Conservation (phyloP, 2,113 vertebrate species). For the Probosciger aterrimus region DNA sequence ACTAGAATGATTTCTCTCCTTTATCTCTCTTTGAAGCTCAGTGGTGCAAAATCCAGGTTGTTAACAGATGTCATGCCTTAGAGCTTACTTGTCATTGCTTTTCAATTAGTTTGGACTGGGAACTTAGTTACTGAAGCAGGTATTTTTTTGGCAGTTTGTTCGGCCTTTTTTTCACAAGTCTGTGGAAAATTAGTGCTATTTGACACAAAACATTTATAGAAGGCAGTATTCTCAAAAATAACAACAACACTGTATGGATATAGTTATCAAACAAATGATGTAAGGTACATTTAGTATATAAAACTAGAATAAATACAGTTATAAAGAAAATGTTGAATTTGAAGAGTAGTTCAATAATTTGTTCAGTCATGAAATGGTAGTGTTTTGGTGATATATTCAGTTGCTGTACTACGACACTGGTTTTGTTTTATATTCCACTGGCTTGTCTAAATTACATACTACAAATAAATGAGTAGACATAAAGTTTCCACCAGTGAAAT, state of each 20-base stretch:
- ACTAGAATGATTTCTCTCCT: background rate
- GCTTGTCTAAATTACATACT: background rate
- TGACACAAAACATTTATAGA: background rate
- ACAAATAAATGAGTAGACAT: background rate
- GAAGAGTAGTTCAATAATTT: background rate
- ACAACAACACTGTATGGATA: background rate
- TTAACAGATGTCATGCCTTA: background rate
- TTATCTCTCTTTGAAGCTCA: background rate
- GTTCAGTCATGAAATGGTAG: background rate
- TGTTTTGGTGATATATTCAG: background rate
- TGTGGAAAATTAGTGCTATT: background rate
- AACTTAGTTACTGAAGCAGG: background rate
- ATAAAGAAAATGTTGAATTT: constrained; percentile 25
- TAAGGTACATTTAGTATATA: background rate
- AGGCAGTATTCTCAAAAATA: background rate
- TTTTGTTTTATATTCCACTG: background rate
- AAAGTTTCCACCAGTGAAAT: background rate
- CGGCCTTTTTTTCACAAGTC: background rate
- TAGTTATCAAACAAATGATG: background rate
- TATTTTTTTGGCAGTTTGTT: background rate
- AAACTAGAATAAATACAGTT: constrained; percentile 7
- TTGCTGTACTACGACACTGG: background rate
- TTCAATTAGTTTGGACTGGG: background rate
- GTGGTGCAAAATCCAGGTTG: background rate
- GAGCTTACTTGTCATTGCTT: background rate